Percentiles rank a stretch among this genome's conserved stretches.
Evolutionary conservation across 2,888 invertebrate genomes (phyloP).

Genomic region (Phorcus lineatus): DNA sequence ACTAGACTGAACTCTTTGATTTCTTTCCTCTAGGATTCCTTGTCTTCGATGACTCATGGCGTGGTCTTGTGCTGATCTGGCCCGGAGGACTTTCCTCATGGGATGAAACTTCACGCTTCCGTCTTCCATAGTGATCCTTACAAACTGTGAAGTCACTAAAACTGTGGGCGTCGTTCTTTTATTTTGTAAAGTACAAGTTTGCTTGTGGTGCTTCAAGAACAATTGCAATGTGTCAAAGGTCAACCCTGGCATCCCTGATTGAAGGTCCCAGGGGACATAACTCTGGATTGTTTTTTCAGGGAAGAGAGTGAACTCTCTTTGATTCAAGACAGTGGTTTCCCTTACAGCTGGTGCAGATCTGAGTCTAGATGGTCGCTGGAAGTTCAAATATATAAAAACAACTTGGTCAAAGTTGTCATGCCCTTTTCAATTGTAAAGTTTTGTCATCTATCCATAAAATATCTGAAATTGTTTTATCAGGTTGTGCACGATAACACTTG

Average conservation of each 20-base stretch:
- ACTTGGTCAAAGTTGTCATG: no score
- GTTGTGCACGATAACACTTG: no score
- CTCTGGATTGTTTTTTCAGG: not conserved
- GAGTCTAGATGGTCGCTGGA: not conserved
- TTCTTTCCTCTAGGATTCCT: no score
- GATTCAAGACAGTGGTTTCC: constrained; percentile 11
- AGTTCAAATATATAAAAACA: not conserved
- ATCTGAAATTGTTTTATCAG: no score
- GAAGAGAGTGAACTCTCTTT: constrained; percentile 15
- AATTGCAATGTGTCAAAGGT: constrained; percentile 11
- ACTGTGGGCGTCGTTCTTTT: not conserved
- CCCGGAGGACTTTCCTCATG: not conserved
- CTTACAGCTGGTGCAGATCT: not conserved
- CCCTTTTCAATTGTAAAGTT: no score
- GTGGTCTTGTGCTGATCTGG: not conserved
- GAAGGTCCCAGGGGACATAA: not conserved
- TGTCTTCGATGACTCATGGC: no score
- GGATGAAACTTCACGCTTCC: constrained; percentile 28
- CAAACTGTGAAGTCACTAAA: constrained; percentile 27
- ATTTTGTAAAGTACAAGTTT: not conserved
- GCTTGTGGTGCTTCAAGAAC: not conserved
- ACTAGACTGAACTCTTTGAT: no score
- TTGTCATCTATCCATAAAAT: no score
- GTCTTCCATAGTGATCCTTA: constrained; percentile 27
- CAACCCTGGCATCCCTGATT: constrained; percentile 22